Evolutionary conservation across 2,888 invertebrate genomes (phyloP).

Genomic region (Eupithecia dodoneata): DNA sequence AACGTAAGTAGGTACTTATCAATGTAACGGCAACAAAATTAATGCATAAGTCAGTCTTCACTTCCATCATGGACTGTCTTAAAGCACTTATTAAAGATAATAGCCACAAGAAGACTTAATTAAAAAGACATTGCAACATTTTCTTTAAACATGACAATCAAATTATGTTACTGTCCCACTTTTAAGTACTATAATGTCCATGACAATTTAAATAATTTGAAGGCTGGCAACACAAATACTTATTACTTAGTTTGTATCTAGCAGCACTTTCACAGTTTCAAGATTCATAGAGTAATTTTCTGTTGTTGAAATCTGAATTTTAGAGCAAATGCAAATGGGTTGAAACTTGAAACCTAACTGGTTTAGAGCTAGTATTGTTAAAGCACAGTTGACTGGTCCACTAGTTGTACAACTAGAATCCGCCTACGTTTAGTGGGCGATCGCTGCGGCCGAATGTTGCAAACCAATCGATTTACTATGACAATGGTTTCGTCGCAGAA

Average conservation of each 20-base stretch:
- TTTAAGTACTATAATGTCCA: conserved; percentile 46
- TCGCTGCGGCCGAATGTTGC: conserved; percentile 31
- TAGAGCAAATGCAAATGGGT: not conserved
- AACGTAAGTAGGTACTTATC: conserved; percentile 31
- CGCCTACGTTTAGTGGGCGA: conserved; percentile 55
- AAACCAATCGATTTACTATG: too few relatives aligned
- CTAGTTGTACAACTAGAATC: conserved; percentile 47
- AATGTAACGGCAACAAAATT: conserved; percentile 28
- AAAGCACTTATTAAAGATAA: conserved; percentile 43
- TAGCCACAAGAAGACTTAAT: conserved; percentile 41
- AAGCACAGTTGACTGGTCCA: conserved; percentile 45
- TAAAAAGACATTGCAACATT: conserved; percentile 45
- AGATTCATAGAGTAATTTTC: not conserved
- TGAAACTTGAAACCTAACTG: not conserved
- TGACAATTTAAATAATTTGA: conserved; percentile 64
- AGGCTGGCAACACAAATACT: conserved; percentile 19
- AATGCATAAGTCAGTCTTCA: conserved; percentile 25
- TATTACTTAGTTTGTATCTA: not conserved
- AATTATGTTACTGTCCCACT: conserved; percentile 49
- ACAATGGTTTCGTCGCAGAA: too few relatives aligned
- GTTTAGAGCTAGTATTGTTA: not conserved
- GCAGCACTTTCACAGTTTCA: not conserved
- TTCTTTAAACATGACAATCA: conserved; percentile 43
- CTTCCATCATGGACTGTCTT: conserved; percentile 42
- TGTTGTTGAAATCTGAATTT: not conserved